Percentiles rank a stretch among this genome's conserved stretches.
These are phyloP conservation scores for Anaspis maculata DNA, from an alignment of 2,888 invertebrate species.

Conservation along the genomic window DNA sequence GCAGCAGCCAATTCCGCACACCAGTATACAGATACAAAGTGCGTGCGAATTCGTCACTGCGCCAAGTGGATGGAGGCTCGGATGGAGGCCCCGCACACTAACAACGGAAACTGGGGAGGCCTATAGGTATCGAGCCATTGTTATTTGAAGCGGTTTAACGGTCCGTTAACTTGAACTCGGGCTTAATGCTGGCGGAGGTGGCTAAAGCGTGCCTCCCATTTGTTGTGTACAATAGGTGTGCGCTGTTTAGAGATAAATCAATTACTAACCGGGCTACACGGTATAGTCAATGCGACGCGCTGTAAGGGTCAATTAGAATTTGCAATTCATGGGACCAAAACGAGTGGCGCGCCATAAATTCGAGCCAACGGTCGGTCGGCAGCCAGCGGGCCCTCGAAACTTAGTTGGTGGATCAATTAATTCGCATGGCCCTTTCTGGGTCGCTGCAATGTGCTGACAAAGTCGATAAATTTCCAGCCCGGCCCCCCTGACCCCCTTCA, in stretches of 20 bases:
- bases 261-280: conserved; percentile 24
- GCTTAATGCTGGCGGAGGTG: conserved; percentile 19
- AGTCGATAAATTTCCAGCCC: conserved; percentile 34
- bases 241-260: conserved; percentile 35
- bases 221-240: conserved; percentile 32
- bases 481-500: too few species aligned
- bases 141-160: conserved; percentile 24
- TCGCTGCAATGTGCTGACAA: conserved; percentile 29
- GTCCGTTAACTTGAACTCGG: conserved; percentile 20
- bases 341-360: conserved; percentile 36
- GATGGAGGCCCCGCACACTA: too few species aligned
- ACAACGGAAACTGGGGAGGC: neutral
- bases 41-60: conserved; percentile 9
- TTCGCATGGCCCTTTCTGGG: conserved; percentile 25
- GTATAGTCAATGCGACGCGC: conserved; percentile 29
- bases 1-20: too few species aligned
- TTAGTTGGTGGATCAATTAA: conserved; percentile 36
- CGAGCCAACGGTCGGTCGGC: too few species aligned
- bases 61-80: neutral
- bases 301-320: conserved; percentile 30
- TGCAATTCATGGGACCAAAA: conserved; percentile 27
- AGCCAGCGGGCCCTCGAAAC: conserved; percentile 26
- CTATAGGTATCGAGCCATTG: conserved; percentile 12
- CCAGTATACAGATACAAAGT: too few species aligned
- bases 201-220: conserved; percentile 21